Percentiles rank a stretch among this genome's conserved stretches.
These are phyloP conservation scores for Cardiocondyla obscurior DNA, from an alignment of 1,140 invertebrate genomes.

Conservation along the genomic window DNA sequence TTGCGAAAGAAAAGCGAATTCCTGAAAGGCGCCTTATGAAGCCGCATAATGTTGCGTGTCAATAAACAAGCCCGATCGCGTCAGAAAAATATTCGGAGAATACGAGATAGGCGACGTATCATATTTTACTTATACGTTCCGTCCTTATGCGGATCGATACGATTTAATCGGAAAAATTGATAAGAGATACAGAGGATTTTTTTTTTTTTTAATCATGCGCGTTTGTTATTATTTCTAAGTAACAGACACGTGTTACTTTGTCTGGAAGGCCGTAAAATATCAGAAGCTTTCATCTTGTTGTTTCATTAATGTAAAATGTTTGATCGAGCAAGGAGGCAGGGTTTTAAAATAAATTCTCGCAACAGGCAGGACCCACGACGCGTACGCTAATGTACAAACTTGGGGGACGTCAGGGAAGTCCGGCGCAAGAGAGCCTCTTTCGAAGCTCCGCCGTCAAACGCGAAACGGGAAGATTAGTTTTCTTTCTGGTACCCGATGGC, in stretches of 20 bases:
- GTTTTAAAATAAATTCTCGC: background rate
- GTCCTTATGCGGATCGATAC: background rate
- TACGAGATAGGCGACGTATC: background rate
- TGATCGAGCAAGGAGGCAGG: background rate
- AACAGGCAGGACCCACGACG: background rate
- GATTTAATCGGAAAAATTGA: background rate
- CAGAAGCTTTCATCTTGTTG: background rate
- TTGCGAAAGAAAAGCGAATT: conserved; percentile 47
- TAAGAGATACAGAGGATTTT: background rate
- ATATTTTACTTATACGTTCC: background rate
- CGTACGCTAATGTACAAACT: background rate
- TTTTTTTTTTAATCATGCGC: background rate
- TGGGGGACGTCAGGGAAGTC: background rate
- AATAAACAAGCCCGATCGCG: conserved; percentile 28
- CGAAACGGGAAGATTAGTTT: conserved; percentile 62
- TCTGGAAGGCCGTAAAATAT: too few species aligned
- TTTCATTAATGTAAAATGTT: background rate
- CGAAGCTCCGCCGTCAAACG: conserved; percentile 37
- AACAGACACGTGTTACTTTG: background rate
- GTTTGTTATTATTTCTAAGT: background rate
- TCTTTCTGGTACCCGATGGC: conserved; percentile 62
- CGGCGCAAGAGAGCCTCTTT: conserved; percentile 46
- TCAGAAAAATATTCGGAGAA: conserved; percentile 11
- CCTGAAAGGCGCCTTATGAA: conserved; percentile 18
- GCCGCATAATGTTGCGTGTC: conserved; percentile 37